Percentiles rank a stretch among this genome's conserved stretches.
These are phyloP conservation scores for Mylabris sibirica DNA, from an alignment of 2,888 invertebrate genomes.

Conservation along the genomic window DNA sequence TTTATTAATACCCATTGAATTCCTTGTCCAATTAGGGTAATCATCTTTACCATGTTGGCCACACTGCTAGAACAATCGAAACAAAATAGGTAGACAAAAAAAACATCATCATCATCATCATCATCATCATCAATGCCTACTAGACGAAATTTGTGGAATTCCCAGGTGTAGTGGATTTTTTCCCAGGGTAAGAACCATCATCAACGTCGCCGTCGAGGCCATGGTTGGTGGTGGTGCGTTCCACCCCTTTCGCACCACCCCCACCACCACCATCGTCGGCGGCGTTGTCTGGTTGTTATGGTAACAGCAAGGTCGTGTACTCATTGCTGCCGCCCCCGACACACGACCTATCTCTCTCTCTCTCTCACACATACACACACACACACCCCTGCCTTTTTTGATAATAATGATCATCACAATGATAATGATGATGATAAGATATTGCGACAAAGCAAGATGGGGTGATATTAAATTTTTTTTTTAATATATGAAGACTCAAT, in stretches of 20 bases:
- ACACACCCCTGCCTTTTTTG: not conserved
- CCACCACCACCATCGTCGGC: conserved; percentile 36
- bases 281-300: conserved; percentile 61
- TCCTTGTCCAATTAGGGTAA: conserved; percentile 64
- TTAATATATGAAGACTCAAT: not conserved
- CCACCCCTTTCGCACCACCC: too few species aligned
- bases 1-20: conserved; percentile 63
- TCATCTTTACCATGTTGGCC: conserved; percentile 64
- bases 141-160: too few species aligned
- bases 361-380: not conserved
- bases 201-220: not conserved
- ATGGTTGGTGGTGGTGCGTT: not conserved
- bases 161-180: conserved; percentile 27
- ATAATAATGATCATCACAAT: not conserved
- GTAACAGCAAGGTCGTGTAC: conserved; percentile 61
- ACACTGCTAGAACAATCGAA: conserved; percentile 61
- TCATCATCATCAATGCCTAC: not conserved
- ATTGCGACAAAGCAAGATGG: not conserved
- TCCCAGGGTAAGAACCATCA: conserved; percentile 36
- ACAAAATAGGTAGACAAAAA: not conserved
- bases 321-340: conserved; percentile 39
- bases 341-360: conserved; percentile 14
- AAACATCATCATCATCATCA: not conserved
- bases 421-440: not conserved
- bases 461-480: not conserved